Conservation (phyloP, 2,797 vertebrate genomes). For the Poecilia velifera region DNA sequence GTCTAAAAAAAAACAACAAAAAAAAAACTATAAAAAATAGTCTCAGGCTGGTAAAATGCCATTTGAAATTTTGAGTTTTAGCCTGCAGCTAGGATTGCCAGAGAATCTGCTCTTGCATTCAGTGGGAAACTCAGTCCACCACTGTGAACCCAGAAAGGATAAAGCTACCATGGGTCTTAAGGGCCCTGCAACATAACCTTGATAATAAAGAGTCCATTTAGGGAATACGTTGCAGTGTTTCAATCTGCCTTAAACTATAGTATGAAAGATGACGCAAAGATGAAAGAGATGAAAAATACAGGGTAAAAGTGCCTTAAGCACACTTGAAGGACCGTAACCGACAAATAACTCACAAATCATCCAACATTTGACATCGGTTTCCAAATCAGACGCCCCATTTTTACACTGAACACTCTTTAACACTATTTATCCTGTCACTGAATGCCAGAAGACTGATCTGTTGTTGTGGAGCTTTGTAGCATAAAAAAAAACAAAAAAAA, state of each 20-base stretch:
- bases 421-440: background rate
- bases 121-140: background rate
- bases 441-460: background rate
- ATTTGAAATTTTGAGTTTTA: constrained; percentile 10
- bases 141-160: constrained; percentile 13
- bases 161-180: background rate
- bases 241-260: background rate
- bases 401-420: background rate
- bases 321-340: background rate
- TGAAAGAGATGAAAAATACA: background rate
- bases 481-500: too few relatives aligned
- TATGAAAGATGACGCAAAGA: constrained; percentile 10
- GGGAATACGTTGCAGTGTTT: constrained; percentile 1
- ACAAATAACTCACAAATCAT: background rate
- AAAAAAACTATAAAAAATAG: background rate
- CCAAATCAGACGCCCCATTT: background rate
- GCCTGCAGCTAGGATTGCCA: constrained; percentile 3
- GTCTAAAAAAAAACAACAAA: background rate
- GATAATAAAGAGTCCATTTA: background rate
- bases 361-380: background rate
- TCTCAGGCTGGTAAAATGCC: constrained; percentile 1
- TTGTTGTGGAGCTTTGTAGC: background rate
- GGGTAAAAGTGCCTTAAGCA: constrained; percentile 1
- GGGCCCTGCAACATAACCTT: background rate
- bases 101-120: constrained; percentile 9